Base-by-base conservation (phyloP, 2,797 vertebrate genomes). In the Mycteria americana region DNA sequence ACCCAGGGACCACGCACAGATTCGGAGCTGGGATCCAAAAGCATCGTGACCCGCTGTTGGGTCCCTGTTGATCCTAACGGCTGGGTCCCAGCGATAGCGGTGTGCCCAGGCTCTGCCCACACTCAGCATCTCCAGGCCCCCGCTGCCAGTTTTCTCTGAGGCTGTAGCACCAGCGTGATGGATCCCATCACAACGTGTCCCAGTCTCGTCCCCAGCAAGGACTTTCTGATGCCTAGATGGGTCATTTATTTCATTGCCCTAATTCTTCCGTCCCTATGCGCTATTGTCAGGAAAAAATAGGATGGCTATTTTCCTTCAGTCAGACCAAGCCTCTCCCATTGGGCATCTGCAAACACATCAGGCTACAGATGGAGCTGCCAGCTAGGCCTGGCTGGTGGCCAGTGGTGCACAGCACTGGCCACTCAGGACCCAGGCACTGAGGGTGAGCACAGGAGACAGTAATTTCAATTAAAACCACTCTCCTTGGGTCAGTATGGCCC, bases 21-120 rank as follows among this genome's bases (percentile, higher is more conserved):
- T 2, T n/a, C 1, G 0, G 39, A 54, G 31, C 21, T 41, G 76
- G 35, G 7, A 51, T 31, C n/a, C 62, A 22, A 25, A 63, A 35
- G 28, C 67, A 28, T 19, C 87, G 21, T 0, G 6, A 68, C 23
- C 69, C 46, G 41, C 60, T 68, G 41, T 45, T 31, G 57, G 30
- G 19, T 57, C 31, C 68, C 30, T 46, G 23, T 11, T 0, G 0
- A 43, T 67, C 54, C 67, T 25, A 33, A 28, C 0, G 0, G 15
- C 39, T 4, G 1, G 31, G 13, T 64, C 39, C 31, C 23, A 46
- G 46, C 2, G 2, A n/a, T 1, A 10, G 7, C 1, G 0, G 2
- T 8, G 41, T 67, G 64, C 48, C 37, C 24, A 4, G 68, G 18
- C 72, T 10, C 7, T 41, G 73, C 51, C 19, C 14, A 0, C 33